Evolutionary conservation across 2,797 vertebrate genomes (phyloP), one percentile per base, ranked within the genome.

Genomic region (Enteromius afrohamiltoni): DNA sequence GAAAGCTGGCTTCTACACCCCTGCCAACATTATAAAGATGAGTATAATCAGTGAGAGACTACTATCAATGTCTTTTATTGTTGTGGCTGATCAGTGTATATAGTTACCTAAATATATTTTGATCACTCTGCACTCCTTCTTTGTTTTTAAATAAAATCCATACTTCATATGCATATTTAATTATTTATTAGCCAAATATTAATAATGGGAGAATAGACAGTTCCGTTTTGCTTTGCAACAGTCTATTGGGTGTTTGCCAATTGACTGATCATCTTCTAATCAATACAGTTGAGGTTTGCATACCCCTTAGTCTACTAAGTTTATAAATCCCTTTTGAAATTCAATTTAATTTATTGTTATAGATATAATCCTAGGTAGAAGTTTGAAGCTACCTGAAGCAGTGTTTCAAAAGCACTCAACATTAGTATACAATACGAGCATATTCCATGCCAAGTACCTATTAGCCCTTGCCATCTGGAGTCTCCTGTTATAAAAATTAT

Each of bases 381-480:
- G 21, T n/a, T 67, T 2, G 19, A 68, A 68, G 55, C 55, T 58
- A 58, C n/a, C 23, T 23, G 10, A 58, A 23, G 55, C n/a, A 58
- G 53, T 55, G 21, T 11, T 58, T 58, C 55, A 26, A 60, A 60
- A 60, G 55, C n/a, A 60, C 55, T 60, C n/a, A 60, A 4, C 55
- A 58, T 60, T 26, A 26, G 55, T 60, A 60, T 60, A 60, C n/a
- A 60, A 5, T 23, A 23, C n/a, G 2, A 58, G 9, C n/a, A 58
- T 58, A 58, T 23, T 58, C n/a, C n/a, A 23, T 58, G 55, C 55
- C n/a, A 60, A 60, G n/a, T 13, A 60, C 55, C 9, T 58, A 58
- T 58, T 58, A 58, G 55, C 55, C 55, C n/a, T 58, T 58, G n/a
- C 55, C 55, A 58, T 23, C 55, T 58, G 55, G 55, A 58, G 55